phyloP scores from a whole-genome alignment of 2,797 vertebrate species.

The Phylloscopus collybita region DNA sequence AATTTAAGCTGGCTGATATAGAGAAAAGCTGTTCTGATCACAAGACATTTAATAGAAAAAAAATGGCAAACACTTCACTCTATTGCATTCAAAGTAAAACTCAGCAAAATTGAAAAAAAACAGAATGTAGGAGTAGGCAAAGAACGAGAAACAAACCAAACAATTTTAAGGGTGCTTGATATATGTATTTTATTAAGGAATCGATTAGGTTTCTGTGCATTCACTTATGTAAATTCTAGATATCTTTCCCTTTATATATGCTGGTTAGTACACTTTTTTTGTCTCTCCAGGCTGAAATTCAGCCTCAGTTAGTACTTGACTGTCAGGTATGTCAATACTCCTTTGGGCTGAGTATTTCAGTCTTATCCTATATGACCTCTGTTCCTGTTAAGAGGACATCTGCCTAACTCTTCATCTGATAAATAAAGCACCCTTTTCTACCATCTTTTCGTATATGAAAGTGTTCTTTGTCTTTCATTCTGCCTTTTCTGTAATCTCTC shows the following conservation, averaged over 20 bases:
- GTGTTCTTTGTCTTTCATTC: background rate
- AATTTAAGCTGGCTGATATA: background rate
- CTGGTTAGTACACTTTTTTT: background rate
- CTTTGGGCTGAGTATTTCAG: background rate
- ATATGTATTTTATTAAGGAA: background rate
- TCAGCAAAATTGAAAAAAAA: background rate
- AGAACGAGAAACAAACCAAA: background rate
- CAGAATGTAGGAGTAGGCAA: background rate
- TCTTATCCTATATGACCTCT: background rate
- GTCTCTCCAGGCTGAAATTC: background rate
- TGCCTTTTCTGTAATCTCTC: background rate
- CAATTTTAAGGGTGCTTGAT: background rate
- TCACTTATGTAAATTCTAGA: background rate
- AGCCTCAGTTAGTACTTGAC: background rate
- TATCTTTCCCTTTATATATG: background rate
- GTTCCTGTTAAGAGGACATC: background rate
- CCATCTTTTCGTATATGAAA: background rate
- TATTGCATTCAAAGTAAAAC: background rate
- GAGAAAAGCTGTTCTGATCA: background rate
- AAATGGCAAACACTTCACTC: background rate
- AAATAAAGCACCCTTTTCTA: background rate
- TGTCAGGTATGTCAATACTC: background rate
- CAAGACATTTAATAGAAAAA: background rate
- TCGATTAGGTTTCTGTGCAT: background rate
- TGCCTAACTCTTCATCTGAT: background rate